A percentile compares a stretch with the other conserved stretches of the same genome.
phyloP scores from a whole-genome alignment of 30 jellyfish, hydroid and myxozoan genomes.

The Hydractinia echinata region DNA sequence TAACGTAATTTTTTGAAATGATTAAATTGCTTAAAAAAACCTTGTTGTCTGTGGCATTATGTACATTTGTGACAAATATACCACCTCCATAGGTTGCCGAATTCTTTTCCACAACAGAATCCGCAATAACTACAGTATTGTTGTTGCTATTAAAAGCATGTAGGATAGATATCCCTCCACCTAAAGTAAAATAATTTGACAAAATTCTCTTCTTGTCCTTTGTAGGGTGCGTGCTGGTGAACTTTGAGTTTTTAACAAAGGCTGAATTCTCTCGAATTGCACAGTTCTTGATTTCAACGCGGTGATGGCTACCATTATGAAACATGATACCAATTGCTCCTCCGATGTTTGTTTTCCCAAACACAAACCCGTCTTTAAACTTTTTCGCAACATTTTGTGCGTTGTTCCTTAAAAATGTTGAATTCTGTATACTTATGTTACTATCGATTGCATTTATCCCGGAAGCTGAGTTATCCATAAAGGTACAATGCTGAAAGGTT shows the following conservation, averaged over 20 bases:
- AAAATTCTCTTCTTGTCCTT: constrained; percentile 18
- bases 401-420: constrained; percentile 20
- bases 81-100: constrained; percentile 66
- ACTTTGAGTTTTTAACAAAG: constrained; percentile 23
- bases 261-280: constrained; percentile 21
- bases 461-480: constrained; percentile 35
- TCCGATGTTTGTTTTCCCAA: constrained; percentile 62
- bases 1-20: constrained; percentile 29
- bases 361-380: constrained; percentile 29
- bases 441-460: constrained; percentile 51
- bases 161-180: constrained; percentile 53
- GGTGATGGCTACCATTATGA: not conserved
- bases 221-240: constrained; percentile 46
- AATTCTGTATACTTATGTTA: constrained; percentile 13
- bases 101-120: constrained; percentile 35
- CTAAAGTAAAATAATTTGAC: constrained; percentile 60
- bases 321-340: constrained; percentile 52
- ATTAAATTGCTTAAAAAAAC: constrained; percentile 11
- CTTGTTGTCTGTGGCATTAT: constrained; percentile 36
- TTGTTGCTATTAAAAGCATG: constrained; percentile 35
- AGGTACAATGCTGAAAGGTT: constrained; percentile 35
- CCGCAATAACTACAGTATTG: constrained; percentile 28
- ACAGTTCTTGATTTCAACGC: constrained; percentile 22
- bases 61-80: constrained; percentile 42
- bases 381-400: constrained; percentile 42